Evolutionary conservation across 2,888 invertebrate species (phyloP), one percentile per base, ranked within the genome.

Genomic region (Tillus elongatus): DNA sequence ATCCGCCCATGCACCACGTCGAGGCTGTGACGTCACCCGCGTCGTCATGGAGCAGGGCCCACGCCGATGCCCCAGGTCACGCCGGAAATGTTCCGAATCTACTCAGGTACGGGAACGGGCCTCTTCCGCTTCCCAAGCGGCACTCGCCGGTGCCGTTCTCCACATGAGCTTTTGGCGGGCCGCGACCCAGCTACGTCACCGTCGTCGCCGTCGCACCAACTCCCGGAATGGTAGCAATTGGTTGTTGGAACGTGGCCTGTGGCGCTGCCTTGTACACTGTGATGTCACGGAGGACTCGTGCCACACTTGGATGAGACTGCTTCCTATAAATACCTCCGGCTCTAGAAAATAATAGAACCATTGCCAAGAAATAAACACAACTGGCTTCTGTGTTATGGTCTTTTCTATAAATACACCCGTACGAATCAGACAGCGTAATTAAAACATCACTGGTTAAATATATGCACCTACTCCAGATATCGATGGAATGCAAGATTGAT

Each of bases 11-110:
- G 41, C 50, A 46, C 48, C 49, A 43, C 43, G 49, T 47, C 50
- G 52, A 50, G 49, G 43, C 43, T 47, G 47, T 54, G 54, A 58
- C 60, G 59, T 60, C 57, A 58, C 50, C 46, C 50, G 50, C 57
- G 58, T 59, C 60, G 59, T 60, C 61, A 60, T 56, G 57, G 58
- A 50, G 41, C 40, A 50, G 50, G 48, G 53, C 47, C 52, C 43
- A 37, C 47, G 39, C 16, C 30, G 13, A 33, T 29, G 35, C 33
- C 36, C 37, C 36, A 19, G 38, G 26, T 33, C 36, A 27, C 30
- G 32, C 16, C 39, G 33, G 19, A 29, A 35, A 26, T 35, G 27
- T 37, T 38, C 39, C 40, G 40, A 41, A 38, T 33, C 30, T 37
- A 10, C 13, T 10, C 6, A 30, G 15, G 3, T 10, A 13, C 36